phyloP scores from a whole-genome alignment of 2,888 invertebrate genomes.

The Napeogenes inachia region DNA sequence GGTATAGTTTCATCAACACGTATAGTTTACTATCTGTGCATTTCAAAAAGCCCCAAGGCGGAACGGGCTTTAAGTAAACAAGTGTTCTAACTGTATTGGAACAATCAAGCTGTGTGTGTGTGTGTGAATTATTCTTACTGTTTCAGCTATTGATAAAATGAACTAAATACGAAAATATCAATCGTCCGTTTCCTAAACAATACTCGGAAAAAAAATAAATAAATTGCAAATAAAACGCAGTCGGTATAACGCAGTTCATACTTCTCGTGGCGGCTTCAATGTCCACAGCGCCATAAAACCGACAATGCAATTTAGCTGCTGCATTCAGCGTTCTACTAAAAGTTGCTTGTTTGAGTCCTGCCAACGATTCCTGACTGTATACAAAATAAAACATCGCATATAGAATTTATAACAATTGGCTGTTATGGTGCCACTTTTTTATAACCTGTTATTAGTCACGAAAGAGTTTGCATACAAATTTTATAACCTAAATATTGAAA shows the following conservation, averaged over 20 bases:
- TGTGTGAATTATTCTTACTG: no score
- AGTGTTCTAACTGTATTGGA: background rate
- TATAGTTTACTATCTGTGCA: background rate
- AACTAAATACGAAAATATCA: background rate
- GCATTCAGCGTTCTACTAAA: constrained; percentile 63
- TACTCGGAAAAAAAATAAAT: constrained; percentile 55
- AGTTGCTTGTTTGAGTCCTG: constrained; percentile 41
- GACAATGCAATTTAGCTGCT: constrained; percentile 73
- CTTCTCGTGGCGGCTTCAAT: constrained; percentile 65
- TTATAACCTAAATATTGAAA: no score
- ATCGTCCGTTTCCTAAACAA: background rate
- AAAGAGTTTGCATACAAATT: no score
- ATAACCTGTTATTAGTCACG: background rate
- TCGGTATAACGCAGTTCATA: constrained; percentile 73
- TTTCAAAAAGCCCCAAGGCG: background rate
- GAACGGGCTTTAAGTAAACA: background rate
- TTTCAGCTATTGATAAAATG: no score
- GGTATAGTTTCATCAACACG: constrained; percentile 20
- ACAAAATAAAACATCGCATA: constrained; percentile 11
- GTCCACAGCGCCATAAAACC: constrained; percentile 71
- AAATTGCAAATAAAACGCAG: constrained; percentile 48
- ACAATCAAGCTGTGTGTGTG: background rate
- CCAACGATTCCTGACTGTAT: constrained; percentile 13
- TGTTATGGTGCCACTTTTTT: background rate
- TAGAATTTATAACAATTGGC: background rate